Evolutionary conservation across 2,113 vertebrate species (phyloP).

Genomic region (Notechis scutatus): DNA sequence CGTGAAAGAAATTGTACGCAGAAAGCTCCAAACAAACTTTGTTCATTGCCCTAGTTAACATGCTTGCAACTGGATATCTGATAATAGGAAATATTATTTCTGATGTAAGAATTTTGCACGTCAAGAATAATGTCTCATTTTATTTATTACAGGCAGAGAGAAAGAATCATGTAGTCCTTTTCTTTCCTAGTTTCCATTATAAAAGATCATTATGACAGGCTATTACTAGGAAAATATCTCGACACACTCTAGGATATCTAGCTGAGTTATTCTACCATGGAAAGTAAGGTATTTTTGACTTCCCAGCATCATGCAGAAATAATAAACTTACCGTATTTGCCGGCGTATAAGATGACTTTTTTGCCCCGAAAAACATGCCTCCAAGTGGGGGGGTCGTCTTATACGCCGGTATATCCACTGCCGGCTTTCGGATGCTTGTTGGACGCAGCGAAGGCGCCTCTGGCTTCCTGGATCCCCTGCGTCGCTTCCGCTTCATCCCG

Average conservation of each 20-base stretch:
- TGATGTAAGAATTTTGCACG: neutral
- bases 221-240: neutral
- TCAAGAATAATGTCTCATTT: neutral
- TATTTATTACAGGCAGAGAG: neutral
- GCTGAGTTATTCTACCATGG: neutral
- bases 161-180: neutral
- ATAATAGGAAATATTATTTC: neutral
- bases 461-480: no score
- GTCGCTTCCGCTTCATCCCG: no score
- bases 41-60: neutral
- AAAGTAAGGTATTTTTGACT: neutral
- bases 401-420: no score
- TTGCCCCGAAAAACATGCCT: no score
- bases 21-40: neutral
- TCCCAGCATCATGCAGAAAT: neutral
- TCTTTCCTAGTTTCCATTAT: neutral
- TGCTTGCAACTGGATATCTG: neutral
- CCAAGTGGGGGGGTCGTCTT: no score
- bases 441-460: no score
- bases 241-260: neutral
- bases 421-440: no score
- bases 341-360: no score
- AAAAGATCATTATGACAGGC: neutral
- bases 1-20: neutral
- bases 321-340: no score